Evolutionary conservation across 2,888 invertebrate species (phyloP).

Genomic region (Lycia hirtaria): DNA sequence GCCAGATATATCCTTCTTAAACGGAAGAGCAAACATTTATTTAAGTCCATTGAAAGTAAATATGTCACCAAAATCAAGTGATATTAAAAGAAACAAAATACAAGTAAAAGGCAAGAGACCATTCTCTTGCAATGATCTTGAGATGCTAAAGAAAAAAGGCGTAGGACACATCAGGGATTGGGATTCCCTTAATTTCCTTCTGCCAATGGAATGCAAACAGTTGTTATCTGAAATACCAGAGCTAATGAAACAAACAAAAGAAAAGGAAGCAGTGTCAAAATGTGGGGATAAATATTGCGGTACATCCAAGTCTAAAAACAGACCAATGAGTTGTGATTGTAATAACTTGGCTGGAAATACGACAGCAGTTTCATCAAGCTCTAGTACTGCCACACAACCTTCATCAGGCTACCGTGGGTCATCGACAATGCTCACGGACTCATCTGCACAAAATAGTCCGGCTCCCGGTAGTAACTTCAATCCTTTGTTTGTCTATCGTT

Average conservation of each 20-base stretch:
- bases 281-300: conserved; percentile 75
- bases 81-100: conserved; percentile 69
- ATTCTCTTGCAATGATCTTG: conserved; percentile 93
- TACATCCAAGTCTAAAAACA: conserved; percentile 83
- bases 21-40: conserved; percentile 87
- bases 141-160: conserved; percentile 91
- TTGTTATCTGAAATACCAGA: conserved; percentile 93
- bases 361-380: conserved; percentile 87
- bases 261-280: conserved; percentile 70
- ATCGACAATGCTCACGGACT: conserved; percentile 92
- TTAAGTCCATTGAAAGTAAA: conserved; percentile 89
- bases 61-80: conserved; percentile 69
- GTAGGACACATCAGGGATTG: conserved; percentile 95
- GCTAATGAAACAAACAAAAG: conserved; percentile 87
- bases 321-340: conserved; percentile 87
- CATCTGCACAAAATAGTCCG: conserved; percentile 89
- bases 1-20: conserved; percentile 94
- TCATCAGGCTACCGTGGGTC: conserved; percentile 95
- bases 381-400: conserved; percentile 91
- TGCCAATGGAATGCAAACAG: conserved; percentile 93
- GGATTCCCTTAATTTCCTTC: conserved; percentile 95
- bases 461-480: conserved; percentile 86
- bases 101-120: conserved; percentile 86
- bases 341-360: conserved; percentile 83
- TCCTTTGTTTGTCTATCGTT: conserved; percentile 92